A percentile compares a stretch with the other conserved stretches of the same genome.
Evolutionary conservation across 1,140 invertebrate genomes (phyloP).

Genomic region (Diuraphis noxia): DNA sequence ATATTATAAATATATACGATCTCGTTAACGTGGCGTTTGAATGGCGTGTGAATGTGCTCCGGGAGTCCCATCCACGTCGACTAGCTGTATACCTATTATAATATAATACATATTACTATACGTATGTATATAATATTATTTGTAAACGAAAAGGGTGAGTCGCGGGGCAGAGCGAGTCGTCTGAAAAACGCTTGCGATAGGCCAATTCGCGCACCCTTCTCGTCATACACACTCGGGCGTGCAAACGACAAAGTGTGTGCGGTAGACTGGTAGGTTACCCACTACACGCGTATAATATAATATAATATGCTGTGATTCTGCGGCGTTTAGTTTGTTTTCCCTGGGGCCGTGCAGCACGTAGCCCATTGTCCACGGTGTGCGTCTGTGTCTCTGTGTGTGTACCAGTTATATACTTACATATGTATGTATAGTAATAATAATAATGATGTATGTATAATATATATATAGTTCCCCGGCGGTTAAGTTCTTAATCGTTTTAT

Average conservation of each 20-base stretch:
- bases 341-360: slow-evolving; percentile 5
- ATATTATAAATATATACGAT: not conserved
- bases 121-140: not conserved
- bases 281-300: not conserved
- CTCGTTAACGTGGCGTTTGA: not conserved
- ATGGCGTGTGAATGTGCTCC: not conserved
- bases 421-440: not conserved
- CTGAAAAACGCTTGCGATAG: not conserved
- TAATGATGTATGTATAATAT: not conserved
- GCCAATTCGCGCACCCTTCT: slow-evolving; percentile 27
- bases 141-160: not conserved
- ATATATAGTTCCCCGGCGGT: slow-evolving; percentile 6
- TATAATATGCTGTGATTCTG: not conserved
- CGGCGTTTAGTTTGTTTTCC: slow-evolving; percentile 38
- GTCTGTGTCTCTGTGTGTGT: not conserved
- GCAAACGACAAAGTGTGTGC: not conserved
- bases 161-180: not conserved
- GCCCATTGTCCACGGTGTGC: not conserved
- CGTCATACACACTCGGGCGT: not conserved
- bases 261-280: not conserved
- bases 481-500: slow-evolving; percentile 34
- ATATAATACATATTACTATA: not conserved
- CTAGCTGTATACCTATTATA: not conserved
- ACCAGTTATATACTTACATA: not conserved
- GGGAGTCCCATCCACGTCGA: not conserved